Percentiles rank a stretch among this genome's conserved stretches.
phyloP scores from a whole-genome alignment of 1,140 invertebrate genomes.

The Hyphantria cunea region DNA sequence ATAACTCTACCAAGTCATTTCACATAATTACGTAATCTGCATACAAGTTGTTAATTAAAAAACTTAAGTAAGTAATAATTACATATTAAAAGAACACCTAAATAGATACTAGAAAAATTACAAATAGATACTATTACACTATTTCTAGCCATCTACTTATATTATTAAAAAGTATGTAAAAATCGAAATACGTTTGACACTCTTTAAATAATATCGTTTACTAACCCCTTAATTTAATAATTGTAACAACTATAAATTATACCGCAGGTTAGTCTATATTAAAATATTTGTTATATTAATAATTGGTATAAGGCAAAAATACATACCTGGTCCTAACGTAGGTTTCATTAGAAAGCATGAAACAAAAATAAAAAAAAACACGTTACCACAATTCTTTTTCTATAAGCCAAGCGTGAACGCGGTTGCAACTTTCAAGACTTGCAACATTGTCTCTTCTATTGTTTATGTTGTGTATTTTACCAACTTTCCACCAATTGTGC shows the following conservation, averaged over 20 bases:
- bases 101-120: constrained; percentile 17
- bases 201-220: constrained; percentile 17
- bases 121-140: constrained; percentile 25
- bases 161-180: constrained; percentile 17
- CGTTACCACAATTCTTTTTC: constrained; percentile 13
- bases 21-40: constrained; percentile 13
- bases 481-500: constrained; percentile 53
- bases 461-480: constrained; percentile 37
- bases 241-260: constrained; percentile 6
- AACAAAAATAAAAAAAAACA: constrained; percentile 47
- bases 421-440: constrained; percentile 44
- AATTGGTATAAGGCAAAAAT: background rate
- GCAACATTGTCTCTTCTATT: constrained; percentile 48
- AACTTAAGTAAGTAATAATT: constrained; percentile 17
- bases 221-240: constrained; percentile 24
- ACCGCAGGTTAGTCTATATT: constrained; percentile 1
- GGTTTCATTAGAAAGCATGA: constrained; percentile 48
- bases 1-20: constrained; percentile 15
- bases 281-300: constrained; percentile 5
- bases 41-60: constrained; percentile 16
- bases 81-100: constrained; percentile 3
- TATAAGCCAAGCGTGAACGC: constrained; percentile 20
- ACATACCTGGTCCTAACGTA: constrained; percentile 68
- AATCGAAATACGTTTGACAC: background rate
- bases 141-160: constrained; percentile 24